A percentile compares a stretch with the other conserved stretches of the same genome.
These are phyloP conservation scores for Saccostrea echinata DNA, from an alignment of 1,140 invertebrate genomes.

Conservation along the genomic window DNA sequence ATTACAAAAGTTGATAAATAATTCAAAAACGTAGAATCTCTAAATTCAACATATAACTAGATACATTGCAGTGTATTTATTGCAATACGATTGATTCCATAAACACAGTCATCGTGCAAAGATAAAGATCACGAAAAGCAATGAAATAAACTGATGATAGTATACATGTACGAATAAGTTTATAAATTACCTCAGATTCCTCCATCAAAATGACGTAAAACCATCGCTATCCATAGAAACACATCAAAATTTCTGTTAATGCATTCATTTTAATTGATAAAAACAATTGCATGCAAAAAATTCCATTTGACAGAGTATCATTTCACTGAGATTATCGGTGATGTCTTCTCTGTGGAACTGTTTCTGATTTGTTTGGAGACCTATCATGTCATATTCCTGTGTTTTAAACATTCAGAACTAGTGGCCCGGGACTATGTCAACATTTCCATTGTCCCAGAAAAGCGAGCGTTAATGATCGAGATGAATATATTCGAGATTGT, in stretches of 20 bases:
- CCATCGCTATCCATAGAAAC: neutral
- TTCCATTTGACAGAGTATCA: neutral
- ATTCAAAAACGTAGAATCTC: neutral
- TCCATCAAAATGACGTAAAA: slow-evolving; percentile 8
- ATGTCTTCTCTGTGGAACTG: neutral
- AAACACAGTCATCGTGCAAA: neutral
- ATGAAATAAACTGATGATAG: no score
- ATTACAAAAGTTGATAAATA: slow-evolving; percentile 17
- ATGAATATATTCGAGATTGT: neutral
- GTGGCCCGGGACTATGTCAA: neutral
- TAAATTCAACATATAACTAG: neutral
- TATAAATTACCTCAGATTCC: slow-evolving; percentile 3
- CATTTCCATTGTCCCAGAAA: neutral
- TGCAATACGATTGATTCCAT: neutral
- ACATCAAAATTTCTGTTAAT: neutral
- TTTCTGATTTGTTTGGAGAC: neutral
- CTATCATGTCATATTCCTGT: neutral
- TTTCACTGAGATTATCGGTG: neutral
- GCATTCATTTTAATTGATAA: neutral
- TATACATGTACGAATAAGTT: neutral
- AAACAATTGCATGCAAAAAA: neutral
- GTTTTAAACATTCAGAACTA: neutral
- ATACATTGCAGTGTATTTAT: neutral
- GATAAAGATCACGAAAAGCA: neutral
- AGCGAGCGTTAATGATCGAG: neutral